phyloP scores from a whole-genome alignment of 2,797 vertebrate genomes.

The Argentina silus region DNA sequence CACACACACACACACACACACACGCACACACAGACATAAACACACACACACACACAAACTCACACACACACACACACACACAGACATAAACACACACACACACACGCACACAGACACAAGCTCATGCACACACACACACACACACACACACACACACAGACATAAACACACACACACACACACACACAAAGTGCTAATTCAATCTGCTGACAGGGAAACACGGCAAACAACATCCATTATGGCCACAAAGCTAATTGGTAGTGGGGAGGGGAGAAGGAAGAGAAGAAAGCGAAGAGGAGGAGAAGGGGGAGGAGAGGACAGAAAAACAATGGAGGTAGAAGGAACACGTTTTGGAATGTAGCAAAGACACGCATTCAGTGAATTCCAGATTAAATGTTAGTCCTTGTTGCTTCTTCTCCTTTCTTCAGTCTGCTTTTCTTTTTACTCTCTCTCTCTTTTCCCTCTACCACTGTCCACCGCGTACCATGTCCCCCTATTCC shows the following conservation, averaged over 20 bases:
- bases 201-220: constrained; percentile 82
- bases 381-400: too few relatives aligned
- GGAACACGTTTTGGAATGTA: too few relatives aligned
- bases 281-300: constrained; percentile 6
- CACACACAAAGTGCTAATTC: constrained; percentile 70
- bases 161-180: background rate
- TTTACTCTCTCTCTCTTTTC: constrained; percentile 2
- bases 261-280: constrained; percentile 35
- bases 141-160: background rate
- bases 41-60: too few relatives aligned
- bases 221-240: constrained; percentile 83
- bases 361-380: too few relatives aligned
- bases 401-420: background rate
- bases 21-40: background rate
- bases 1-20: constrained; percentile 11
- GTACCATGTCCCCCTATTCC: constrained; percentile 25
- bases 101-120: background rate
- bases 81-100: background rate
- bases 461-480: background rate
- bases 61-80: too few relatives aligned
- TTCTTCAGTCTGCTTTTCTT: constrained; percentile 19
- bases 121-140: background rate
- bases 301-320: constrained; percentile 16
- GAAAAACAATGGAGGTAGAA: too few relatives aligned
- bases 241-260: constrained; percentile 82